These are phyloP conservation scores for Taenioides sp. DNA, from an alignment of 2,797 vertebrate genomes.

Conservation along the genomic window DNA sequence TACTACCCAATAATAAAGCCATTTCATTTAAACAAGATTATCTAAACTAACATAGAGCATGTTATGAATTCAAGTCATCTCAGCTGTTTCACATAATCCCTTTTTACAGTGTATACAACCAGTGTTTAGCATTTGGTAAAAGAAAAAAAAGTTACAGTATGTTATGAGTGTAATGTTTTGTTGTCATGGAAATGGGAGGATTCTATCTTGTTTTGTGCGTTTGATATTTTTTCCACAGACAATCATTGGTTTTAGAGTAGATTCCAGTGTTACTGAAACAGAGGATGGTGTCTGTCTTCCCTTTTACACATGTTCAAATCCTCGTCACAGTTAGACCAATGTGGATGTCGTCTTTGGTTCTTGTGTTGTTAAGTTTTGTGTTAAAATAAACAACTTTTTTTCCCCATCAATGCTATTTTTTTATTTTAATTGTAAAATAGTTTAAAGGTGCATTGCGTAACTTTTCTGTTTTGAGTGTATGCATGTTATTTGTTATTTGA, in stretches of 20 bases:
- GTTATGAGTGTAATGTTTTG: neutral
- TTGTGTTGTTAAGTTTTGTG: slow-evolving; percentile 57
- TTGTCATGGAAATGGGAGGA: neutral
- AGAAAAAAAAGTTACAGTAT: slow-evolving; percentile 4
- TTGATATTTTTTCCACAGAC: slow-evolving; percentile 63
- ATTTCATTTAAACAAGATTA: neutral
- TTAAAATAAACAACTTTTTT: slow-evolving; percentile 57
- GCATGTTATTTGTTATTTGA: too few relatives aligned
- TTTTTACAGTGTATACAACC: slow-evolving; percentile 14
- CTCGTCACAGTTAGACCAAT: slow-evolving; percentile 26
- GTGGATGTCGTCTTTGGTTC: slow-evolving; percentile 56
- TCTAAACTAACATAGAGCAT: neutral
- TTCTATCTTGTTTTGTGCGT: slow-evolving; percentile 36
- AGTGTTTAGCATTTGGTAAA: slow-evolving; percentile 23
- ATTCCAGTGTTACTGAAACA: slow-evolving; percentile 13
- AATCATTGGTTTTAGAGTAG: slow-evolving; percentile 31
- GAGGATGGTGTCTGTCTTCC: slow-evolving; percentile 28
- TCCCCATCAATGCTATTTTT: slow-evolving; percentile 29
- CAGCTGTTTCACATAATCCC: neutral
- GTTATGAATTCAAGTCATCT: neutral
- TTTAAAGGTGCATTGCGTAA: too few relatives aligned
- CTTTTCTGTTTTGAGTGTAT: too few relatives aligned
- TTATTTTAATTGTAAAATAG: neutral
- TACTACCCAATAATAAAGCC: too few relatives aligned
- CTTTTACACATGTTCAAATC: slow-evolving; percentile 37